Percentiles rank a stretch among this genome's conserved stretches.
phyloP scores from a whole-genome alignment of 2,113 vertebrate genomes.

The Cervus canadensis region DNA sequence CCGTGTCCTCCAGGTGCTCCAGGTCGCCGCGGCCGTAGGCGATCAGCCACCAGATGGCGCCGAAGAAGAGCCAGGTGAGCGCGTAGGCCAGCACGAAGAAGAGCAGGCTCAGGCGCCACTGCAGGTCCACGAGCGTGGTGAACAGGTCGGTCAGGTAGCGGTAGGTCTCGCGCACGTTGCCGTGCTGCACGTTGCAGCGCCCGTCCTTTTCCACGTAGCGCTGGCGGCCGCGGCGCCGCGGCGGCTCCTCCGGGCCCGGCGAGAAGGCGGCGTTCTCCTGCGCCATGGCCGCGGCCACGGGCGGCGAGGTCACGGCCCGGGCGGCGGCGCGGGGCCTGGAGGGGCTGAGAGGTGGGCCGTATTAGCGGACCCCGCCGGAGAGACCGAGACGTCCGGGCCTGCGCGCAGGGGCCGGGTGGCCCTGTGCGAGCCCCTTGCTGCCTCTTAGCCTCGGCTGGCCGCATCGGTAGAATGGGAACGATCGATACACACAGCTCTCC shows the following conservation, averaged over 20 bases:
- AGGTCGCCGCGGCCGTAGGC: constrained; percentile 96
- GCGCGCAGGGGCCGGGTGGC: not conserved
- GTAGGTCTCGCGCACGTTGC: constrained; percentile 94
- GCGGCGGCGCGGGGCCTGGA: not conserved
- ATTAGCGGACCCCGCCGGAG: not conserved
- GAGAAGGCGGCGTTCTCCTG: constrained; percentile 45
- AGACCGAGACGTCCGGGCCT: not conserved
- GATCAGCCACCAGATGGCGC: constrained; percentile 98
- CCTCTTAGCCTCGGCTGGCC: not conserved
- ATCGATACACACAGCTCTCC: too few species aligned
- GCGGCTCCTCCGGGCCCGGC: not conserved
- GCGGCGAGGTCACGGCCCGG: not conserved
- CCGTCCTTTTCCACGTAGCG: constrained; percentile 98
- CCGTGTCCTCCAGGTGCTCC: constrained; percentile 93
- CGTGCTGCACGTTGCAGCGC: constrained; percentile 94
- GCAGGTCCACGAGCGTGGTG: constrained; percentile 97
- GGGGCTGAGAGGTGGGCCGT: not conserved
- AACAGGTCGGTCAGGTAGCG: constrained; percentile 98
- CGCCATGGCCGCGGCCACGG: constrained; percentile 34
- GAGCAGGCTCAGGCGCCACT: constrained; percentile 96
- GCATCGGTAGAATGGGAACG: not conserved
- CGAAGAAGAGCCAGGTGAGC: constrained; percentile 97
- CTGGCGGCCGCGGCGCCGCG: constrained; percentile 82
- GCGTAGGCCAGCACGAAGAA: constrained; percentile 97
- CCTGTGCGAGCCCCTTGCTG: not conserved